Base-by-base conservation (phyloP, 2,888 invertebrate species). In the Reticulitermes lucifugus region DNA sequence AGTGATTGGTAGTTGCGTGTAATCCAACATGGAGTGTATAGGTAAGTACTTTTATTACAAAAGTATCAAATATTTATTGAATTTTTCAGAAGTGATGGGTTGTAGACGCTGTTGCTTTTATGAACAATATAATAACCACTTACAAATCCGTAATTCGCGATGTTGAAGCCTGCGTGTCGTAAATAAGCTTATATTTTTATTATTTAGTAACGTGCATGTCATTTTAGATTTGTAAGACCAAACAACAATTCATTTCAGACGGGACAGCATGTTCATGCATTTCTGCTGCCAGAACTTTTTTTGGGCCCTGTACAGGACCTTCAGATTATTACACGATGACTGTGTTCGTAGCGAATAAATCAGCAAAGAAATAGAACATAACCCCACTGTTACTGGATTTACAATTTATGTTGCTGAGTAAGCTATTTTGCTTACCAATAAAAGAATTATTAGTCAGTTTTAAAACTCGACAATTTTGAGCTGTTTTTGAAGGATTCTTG, bases 21-120 rank as follows among this genome's bases (percentile, higher is more conserved):
- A 41, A 59, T 84, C 59, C 83, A 85, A 83, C 41, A 85, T 85
- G 85, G 85, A 85, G 80, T 85, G 85, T 73, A 70, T 83, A 7
- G 85, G 85, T 85, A 84, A 5, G 85, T 71, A 71, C 22, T 59
- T 60, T 46, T 65, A 29, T 51, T 12, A 59, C 65, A 43, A n/a
- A n/a, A 29, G 22, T 73, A 35, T 46, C 14, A 12, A 43, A 55
- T 73, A 46, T n/a, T 35, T 21, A 22, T 14, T 6, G 4, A 35
- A 10, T n/a, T 46, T 1, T 51, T 51, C 7, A 12, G 10, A 41
- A 18, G 3, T 21, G 22, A 2, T 41, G 35, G 21, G 35, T 73
- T 73, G 35, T 73, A 41, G 41, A 2, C 25, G 9, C 25, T 4
- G 5, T 9, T 73, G 73, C 12, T 14, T 73, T 21, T 41, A 2